These are phyloP conservation scores for Xiphias gladius DNA, from an alignment of 2,113 vertebrate species.

Conservation along the genomic window DNA sequence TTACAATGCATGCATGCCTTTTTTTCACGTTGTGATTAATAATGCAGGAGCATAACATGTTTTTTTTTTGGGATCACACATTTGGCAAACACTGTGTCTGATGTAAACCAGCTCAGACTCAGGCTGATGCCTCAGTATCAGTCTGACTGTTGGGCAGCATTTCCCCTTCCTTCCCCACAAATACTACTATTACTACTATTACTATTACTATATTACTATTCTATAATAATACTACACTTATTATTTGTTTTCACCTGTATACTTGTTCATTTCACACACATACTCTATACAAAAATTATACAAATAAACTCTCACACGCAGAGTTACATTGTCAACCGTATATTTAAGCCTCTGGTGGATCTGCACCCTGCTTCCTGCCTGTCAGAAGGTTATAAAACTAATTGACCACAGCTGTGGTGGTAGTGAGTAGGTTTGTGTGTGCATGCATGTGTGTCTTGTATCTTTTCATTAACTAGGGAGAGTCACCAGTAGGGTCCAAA, in stretches of 20 bases:
- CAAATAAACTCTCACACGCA: conserved; percentile 11
- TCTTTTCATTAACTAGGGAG: conserved; percentile 26
- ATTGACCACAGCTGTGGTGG: conserved; percentile 71
- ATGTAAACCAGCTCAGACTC: not conserved
- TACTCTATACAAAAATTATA: not conserved
- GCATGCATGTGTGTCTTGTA: conserved; percentile 19
- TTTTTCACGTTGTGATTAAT: not conserved
- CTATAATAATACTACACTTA: no score
- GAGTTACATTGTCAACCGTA: conserved; percentile 27
- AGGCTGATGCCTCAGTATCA: not conserved
- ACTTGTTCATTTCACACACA: not conserved
- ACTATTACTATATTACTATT: no score
- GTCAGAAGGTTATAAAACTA: conserved; percentile 70
- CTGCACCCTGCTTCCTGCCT: conserved; percentile 66
- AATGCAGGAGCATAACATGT: not conserved
- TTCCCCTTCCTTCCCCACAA: not conserved
- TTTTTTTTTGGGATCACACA: not conserved
- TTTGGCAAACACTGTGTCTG: not conserved
- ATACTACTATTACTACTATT: no score
- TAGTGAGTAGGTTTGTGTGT: conserved; percentile 26
- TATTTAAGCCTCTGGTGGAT: conserved; percentile 60
- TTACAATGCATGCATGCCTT: not conserved
- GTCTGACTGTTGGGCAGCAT: not conserved
- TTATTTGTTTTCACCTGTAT: not conserved
- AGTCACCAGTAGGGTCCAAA: conserved; percentile 5